Evolutionary conservation across 1,140 invertebrate species (phyloP), one percentile per base, ranked within the genome.

Genomic region (Atta texana): DNA sequence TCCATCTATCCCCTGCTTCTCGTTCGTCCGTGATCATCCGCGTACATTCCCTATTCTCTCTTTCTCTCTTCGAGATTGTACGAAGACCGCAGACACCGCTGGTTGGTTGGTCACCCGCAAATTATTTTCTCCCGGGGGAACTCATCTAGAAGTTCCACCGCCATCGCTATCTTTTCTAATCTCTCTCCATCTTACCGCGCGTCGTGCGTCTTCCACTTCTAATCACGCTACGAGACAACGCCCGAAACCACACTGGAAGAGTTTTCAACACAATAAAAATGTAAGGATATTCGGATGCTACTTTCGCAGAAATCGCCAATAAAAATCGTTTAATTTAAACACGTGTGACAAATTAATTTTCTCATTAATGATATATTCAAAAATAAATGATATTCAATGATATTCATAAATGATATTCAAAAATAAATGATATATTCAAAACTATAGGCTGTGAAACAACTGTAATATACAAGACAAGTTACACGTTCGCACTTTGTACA

Each of bases 101-200:
- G 86, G 69, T 87, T 18, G 80, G 69, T 84, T 84, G 93, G 87
- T 92, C 93, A 93, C 93, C 92, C 93, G 92, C 93, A 93, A 93
- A 93, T 94, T 93, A 94, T 93, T 94, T 93, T 93, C 92, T 93
- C 91, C 87, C 68, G 69, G 71, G 71, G 87, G 80, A 91, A 89
- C 91, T 93, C 91, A 91, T 92, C 91, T 89, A 80, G 76, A 85
- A 90, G 89, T 86, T 86, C 87, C 77, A 80, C 78, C 75, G 18
- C 21, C 84, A 53, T 85, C 63, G 75, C 69, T 74, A 75, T 71
- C 59, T 64, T 71, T 66, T 53, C 76, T 51, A 76, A 69, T 68
- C 68, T 78, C 81, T 69, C 66, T 77, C 53, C 66, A 18, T 89
- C 69, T 53, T 75, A n/a, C 51, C 76, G 44, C 84, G 66, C 16